phyloP scores from a whole-genome alignment of 2,888 invertebrate species.

The Amphipyra tragopoginis region DNA sequence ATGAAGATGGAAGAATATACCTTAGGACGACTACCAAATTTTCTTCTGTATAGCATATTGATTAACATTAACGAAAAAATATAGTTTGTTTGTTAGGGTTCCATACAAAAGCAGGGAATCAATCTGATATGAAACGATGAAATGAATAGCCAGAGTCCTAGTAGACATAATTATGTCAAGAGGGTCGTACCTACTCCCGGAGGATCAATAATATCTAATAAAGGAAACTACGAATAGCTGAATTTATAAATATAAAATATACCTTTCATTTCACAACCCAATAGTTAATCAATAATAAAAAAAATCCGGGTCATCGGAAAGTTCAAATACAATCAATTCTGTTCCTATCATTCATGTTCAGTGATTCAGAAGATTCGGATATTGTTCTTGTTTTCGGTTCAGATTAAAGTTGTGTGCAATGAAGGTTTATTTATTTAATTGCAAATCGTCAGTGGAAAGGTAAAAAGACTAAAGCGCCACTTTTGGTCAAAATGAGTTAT shows the following conservation, averaged over 20 bases:
- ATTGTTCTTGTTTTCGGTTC: conserved; percentile 29
- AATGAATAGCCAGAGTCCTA: background rate
- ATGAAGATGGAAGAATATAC: conserved; percentile 28
- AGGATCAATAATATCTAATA: conserved; percentile 10
- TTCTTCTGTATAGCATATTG: background rate
- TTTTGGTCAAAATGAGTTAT: too few species aligned
- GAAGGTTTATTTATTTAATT: conserved; percentile 2
- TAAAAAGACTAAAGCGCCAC: too few species aligned
- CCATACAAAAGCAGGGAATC: background rate
- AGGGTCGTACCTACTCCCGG: background rate
- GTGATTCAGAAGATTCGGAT: conserved; percentile 35
- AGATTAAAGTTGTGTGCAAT: conserved; percentile 22
- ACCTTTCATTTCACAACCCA: conserved; percentile 11
- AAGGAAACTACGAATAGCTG: background rate
- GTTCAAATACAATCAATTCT: conserved; percentile 48
- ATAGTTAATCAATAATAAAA: conserved; percentile 30
- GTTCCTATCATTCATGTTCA: conserved; percentile 47
- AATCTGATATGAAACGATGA: conserved; percentile 2
- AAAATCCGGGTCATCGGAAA: conserved; percentile 39
- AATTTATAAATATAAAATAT: background rate
- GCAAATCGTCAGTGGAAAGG: too few species aligned
- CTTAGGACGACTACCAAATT: background rate
- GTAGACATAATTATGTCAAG: background rate
- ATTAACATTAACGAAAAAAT: background rate
- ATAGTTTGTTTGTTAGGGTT: background rate